Evolutionary conservation across 1,140 invertebrate genomes (phyloP), one percentile per base, ranked within the genome.

Genomic region (Drosophila guanche): DNA sequence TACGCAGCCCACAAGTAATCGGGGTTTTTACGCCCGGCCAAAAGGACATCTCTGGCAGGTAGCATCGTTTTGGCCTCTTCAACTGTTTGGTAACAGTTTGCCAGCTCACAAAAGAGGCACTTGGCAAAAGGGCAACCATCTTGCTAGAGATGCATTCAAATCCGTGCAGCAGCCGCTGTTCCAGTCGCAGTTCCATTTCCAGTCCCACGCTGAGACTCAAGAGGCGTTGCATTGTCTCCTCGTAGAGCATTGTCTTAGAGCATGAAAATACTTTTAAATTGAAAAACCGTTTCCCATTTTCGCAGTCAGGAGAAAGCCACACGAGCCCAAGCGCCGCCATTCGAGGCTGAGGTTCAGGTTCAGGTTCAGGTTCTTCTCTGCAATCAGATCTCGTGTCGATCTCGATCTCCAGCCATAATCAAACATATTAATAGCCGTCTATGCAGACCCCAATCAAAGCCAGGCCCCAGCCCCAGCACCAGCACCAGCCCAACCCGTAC

Each of bases 211-310:
- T 77, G 81, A 45, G 73, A 66, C 60, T 77, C 68, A 61, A 85
- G 76, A 86, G 81, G 76, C 79, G 80, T 76, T 84, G 61, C 79
- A 84, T 84, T 84, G 79, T 85, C 76, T 20, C 80, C 40, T 54
- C 46, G 61, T 47, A 27, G 52, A 47, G 41, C 51, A 47, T 74
- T 47, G 72, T 48, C 68, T 7, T 42, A 42, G 48, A 63, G 60
- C 80, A 84, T 79, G 80, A 79, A 86, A 86, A 77, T 85, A 85
- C 81, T 70, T 85, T 86, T 62, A 78, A 79, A 84, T 84, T 84
- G 73, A 85, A 85, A 85, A 85, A 85, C 42, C 76, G 67, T 80
- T 84, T 76, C 68, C 27, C 58, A 8, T 42, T 41, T 25, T 16
- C 1, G 29, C 1, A 4, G 14, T 25, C 14, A 8, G 63, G 40